phyloP scores from a whole-genome alignment of 1,140 invertebrate species.

The Cepaea nemoralis region DNA sequence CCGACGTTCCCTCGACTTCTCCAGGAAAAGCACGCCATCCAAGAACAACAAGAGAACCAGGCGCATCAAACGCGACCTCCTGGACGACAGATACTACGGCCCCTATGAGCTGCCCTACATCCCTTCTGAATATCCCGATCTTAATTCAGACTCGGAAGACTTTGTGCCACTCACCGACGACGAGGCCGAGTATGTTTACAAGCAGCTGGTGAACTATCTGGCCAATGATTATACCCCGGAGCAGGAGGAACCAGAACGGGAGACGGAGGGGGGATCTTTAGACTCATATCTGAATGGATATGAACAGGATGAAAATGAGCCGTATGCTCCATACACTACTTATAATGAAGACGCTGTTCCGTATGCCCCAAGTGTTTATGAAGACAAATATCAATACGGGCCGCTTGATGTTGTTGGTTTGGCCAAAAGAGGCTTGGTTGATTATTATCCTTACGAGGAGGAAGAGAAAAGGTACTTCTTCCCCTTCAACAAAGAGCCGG shows the following conservation, averaged over 20 bases:
- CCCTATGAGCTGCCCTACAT: slow-evolving; percentile 28
- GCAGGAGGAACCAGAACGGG: slow-evolving; percentile 23
- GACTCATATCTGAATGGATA: slow-evolving; percentile 7
- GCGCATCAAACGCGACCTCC: slow-evolving; percentile 47
- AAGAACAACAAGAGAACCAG: slow-evolving; percentile 21
- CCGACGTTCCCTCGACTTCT: not conserved
- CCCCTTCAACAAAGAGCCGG: slow-evolving; percentile 54
- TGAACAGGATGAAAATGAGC: slow-evolving; percentile 4
- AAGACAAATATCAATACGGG: slow-evolving; percentile 12
- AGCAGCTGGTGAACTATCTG: not conserved
- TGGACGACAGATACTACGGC: slow-evolving; percentile 24
- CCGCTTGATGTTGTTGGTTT: slow-evolving; percentile 22
- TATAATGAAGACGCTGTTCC: slow-evolving; percentile 8
- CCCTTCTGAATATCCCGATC: not conserved
- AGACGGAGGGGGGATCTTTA: not conserved
- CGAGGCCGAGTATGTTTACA: slow-evolving; percentile 10
- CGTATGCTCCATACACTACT: not conserved
- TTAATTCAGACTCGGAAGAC: not conserved
- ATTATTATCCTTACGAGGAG: slow-evolving; percentile 47
- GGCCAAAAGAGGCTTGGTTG: slow-evolving; percentile 52
- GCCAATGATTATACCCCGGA: slow-evolving; percentile 14
- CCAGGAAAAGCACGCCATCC: not conserved
- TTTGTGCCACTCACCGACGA: slow-evolving; percentile 4
- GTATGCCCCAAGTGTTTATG: not conserved
- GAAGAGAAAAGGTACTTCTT: slow-evolving; percentile 54